Evolutionary conservation across 1,140 invertebrate species (phyloP).

Genomic region (Neodiprion pinetum): DNA sequence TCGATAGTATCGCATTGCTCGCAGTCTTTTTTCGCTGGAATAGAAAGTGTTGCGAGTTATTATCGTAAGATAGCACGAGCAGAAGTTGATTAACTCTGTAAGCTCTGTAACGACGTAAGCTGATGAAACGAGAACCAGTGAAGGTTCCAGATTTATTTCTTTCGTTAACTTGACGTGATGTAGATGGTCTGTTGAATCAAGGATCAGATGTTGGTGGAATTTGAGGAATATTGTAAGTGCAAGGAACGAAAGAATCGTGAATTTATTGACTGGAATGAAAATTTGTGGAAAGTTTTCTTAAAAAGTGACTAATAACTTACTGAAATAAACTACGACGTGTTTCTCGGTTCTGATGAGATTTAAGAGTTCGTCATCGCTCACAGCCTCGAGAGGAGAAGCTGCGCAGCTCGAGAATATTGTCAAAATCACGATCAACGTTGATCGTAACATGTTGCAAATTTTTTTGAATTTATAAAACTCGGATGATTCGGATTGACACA

Average conservation of each 20-base stretch:
- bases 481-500: no score
- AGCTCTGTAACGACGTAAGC: background rate
- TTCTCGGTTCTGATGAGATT: conserved; percentile 75
- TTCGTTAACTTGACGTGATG: no score
- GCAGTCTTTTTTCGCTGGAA: conserved; percentile 76
- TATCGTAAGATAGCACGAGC: background rate
- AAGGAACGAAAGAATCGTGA: no score
- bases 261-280: no score
- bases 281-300: background rate
- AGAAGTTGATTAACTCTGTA: background rate
- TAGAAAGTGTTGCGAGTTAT: conserved; percentile 25
- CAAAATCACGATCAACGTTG: background rate
- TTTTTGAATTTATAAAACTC: no score
- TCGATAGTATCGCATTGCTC: conserved; percentile 73
- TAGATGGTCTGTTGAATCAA: no score
- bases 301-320: conserved; percentile 64
- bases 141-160: no score
- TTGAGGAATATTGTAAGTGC: no score
- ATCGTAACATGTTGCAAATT: conserved; percentile 1
- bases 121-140: background rate
- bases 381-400: conserved; percentile 59
- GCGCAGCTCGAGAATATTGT: conserved; percentile 17
- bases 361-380: conserved; percentile 75
- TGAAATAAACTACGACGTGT: conserved; percentile 76
- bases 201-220: no score